Evolutionary conservation across 2,797 vertebrate genomes (phyloP), one percentile per base, ranked within the genome.

Genomic region (Sciaenops ocellatus): DNA sequence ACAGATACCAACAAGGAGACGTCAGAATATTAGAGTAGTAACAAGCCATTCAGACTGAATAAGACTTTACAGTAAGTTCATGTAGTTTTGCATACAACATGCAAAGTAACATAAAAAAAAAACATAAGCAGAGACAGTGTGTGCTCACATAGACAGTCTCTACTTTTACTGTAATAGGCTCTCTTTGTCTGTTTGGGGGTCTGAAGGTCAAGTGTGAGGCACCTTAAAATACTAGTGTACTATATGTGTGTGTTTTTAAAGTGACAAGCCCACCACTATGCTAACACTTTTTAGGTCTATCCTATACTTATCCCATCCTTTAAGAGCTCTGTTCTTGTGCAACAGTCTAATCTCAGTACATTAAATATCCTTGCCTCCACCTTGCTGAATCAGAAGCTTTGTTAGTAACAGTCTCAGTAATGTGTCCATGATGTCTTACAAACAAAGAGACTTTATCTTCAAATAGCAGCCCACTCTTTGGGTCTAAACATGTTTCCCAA

Each of bases 381-480:
- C 60, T 80, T 77, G 77, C 80, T 79, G 78, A 87, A 47, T 86
- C 86, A 80, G 73, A 74, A 51, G 56, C 11, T 22, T 26, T 72
- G 55, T 67, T 38, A n/a, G 56, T 26, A 26, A 64, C 47, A 62
- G 48, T 42, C 48, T 38, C 38, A 47, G 69, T 30, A 69, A 74
- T 60, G 52, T 28, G 41, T 82, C 78, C 73, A 24, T 48, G 78
- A 79, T 80, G 82, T 68, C 80, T 64, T 18, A 67, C 76, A 78
- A 83, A 91, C 80, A 92, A 90, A 89, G 76, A 84, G 28, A 50
- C 85, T 84, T 85, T 89, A 87, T 91, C 81, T 83, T 78, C 69
- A 44, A 82, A 86, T 75, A 82, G 86, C 84, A 85, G 66, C 76
- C 85, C 79, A 90, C 88, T 83, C 80, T 87, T 84, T 86, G 83